Evolutionary conservation across 2,888 invertebrate species (phyloP), one percentile per base, ranked within the genome.

Genomic region (Oeneis ivallda): DNA sequence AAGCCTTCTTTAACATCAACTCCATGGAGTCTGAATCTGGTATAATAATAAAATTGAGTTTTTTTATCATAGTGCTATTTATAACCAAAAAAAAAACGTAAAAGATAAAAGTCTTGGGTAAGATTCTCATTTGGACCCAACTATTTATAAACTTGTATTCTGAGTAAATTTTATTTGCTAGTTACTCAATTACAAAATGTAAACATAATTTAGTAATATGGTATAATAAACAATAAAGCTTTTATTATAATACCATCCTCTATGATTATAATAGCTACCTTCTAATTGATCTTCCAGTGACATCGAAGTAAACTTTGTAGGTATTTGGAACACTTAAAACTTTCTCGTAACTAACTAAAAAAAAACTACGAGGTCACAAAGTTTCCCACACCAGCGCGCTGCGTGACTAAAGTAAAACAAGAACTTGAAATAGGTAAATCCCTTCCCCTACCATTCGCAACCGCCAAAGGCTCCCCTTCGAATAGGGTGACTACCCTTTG

Each of bases 401-500:
- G 80, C 81, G 81, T 80, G 79, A 76, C 39, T 70, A 67, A 69
- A 76, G 72, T 78, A 73, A 84, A 84, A 84, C 85, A 82, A 81
- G 77, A 84, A 82, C 82, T 84, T 81, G 79, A 83, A 86, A 82
- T 80, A 81, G 26, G 79, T 82, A 79, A 56, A 81, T 82, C 81
- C 83, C 81, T 82, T 83, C 85, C 84, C 86, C 84, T 83, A 79
- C 84, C 84, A 79, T 84, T 82, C 79, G 75, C 79, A 79, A 80
- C 83, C 85, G 85, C 86, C 85, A 85, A 84, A 84, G 85, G 86
- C 85, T 85, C 89, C 89, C 89, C 89, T 89, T 84, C 79, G 87
- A 77, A 83, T 84, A 85, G 91, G 90, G 89, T 84, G 87, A 86
- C 85, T 89, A 89, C 91, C 90, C 90, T 90, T 89, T 91, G 91